Evolutionary conservation across 2,888 invertebrate genomes (phyloP).

Genomic region (Heliconius sara): DNA sequence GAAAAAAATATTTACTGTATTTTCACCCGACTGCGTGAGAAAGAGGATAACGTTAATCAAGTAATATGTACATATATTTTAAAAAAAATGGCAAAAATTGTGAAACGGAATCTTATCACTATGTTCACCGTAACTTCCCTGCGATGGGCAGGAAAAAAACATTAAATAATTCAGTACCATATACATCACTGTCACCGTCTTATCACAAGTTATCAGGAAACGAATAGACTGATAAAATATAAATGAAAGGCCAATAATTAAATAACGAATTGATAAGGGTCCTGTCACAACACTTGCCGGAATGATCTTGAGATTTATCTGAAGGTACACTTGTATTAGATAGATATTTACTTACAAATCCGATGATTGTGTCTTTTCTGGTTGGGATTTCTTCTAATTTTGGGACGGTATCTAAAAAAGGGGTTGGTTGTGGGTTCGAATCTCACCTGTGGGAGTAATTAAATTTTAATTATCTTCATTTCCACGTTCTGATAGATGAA

Average conservation of each 20-base stretch:
- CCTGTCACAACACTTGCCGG: constrained; percentile 25
- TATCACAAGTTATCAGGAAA: constrained; percentile 5
- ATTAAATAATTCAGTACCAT: background rate
- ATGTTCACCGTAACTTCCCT: too few relatives aligned
- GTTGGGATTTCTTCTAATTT: background rate
- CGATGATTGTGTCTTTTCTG: background rate
- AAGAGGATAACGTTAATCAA: too few relatives aligned
- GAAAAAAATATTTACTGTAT: too few relatives aligned
- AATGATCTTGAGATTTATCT: constrained; percentile 12
- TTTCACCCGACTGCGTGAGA: too few relatives aligned
- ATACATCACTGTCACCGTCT: background rate
- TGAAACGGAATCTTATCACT: too few relatives aligned
- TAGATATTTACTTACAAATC: background rate
- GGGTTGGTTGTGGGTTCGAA: too few relatives aligned
- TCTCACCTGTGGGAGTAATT: too few relatives aligned
- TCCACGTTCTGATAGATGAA: too few relatives aligned
- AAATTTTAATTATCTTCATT: too few relatives aligned
- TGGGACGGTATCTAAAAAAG: background rate
- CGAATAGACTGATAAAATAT: constrained; percentile 12
- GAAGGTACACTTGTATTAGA: background rate
- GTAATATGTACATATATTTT: too few relatives aligned
- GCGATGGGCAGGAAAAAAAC: too few relatives aligned
- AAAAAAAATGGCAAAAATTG: too few relatives aligned
- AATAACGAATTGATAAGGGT: constrained; percentile 35
- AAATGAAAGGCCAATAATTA: constrained; percentile 31